phyloP scores from a whole-genome alignment of 2,113 vertebrate species.

The Calcarius ornatus region DNA sequence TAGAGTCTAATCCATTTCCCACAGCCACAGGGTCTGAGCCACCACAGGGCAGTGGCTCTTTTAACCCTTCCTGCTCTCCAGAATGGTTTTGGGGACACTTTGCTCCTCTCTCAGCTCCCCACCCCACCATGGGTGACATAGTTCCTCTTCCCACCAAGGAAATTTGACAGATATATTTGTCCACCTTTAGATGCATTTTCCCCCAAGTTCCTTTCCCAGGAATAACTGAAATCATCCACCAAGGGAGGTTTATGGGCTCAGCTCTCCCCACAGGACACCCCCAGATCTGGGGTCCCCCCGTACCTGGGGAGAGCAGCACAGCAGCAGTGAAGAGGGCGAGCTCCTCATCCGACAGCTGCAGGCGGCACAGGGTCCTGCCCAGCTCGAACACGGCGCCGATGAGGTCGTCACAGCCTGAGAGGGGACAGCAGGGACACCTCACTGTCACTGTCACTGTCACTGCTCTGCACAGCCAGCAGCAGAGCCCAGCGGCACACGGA shows the following conservation, averaged over 20 bases:
- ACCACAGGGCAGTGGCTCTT: neutral
- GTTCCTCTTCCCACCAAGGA: neutral
- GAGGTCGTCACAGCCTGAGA: conserved; percentile 86
- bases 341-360: conserved; percentile 87
- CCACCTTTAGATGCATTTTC: neutral
- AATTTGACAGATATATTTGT: neutral
- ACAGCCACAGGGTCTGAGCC: neutral
- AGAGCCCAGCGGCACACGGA: rapidly evolving
- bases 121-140: rapidly evolving
- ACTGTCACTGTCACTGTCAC: neutral
- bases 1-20: neutral
- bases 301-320: conserved; percentile 87
- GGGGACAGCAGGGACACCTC: neutral
- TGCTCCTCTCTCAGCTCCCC: neutral
- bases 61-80: neutral
- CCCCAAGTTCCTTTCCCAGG: neutral
- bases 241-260: neutral
- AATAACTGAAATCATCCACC: neutral
- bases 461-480: rapidly evolving
- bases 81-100: neutral
- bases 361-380: conserved; percentile 80
- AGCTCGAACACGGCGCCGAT: conserved; percentile 83
- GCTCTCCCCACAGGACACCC: neutral
- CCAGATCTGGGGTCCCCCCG: rapidly evolving
- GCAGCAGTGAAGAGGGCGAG: conserved; percentile 86